Conservation (phyloP, 2,888 invertebrate genomes). For the Nymphalis polychloros region DNA sequence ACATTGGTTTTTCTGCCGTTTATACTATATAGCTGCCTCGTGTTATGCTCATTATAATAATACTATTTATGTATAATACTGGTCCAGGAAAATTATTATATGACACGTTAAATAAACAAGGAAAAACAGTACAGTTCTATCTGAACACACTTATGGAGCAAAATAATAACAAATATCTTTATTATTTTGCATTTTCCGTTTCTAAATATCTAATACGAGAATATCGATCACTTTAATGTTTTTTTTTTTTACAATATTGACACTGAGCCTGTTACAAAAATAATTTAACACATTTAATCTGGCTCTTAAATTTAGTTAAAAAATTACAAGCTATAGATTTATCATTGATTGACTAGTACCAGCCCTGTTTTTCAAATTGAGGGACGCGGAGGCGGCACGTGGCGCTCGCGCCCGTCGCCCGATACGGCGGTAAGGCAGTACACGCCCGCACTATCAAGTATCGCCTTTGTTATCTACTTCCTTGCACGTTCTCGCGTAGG, state of each 20-base stretch:
- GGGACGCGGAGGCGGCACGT: conserved; percentile 15
- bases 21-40: not conserved
- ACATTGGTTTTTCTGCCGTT: not conserved
- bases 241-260: too few relatives aligned
- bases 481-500: conserved; percentile 9
- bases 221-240: too few relatives aligned
- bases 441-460: conserved; percentile 23
- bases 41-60: not conserved
- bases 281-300: too few relatives aligned
- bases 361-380: not conserved
- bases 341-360: conserved; percentile 7
- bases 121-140: not conserved
- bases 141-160: not conserved
- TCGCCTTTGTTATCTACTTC: conserved; percentile 20
- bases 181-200: too few relatives aligned
- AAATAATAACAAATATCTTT: not conserved
- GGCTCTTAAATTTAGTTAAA: not conserved
- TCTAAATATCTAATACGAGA: too few relatives aligned
- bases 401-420: conserved; percentile 16
- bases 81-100: not conserved
- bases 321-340: not conserved
- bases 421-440: conserved; percentile 8
- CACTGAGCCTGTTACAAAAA: too few relatives aligned
- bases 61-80: not conserved
- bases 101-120: not conserved